These are phyloP conservation scores for Eustalomyia histrio DNA, from an alignment of 2,888 invertebrate genomes.

Conservation along the genomic window DNA sequence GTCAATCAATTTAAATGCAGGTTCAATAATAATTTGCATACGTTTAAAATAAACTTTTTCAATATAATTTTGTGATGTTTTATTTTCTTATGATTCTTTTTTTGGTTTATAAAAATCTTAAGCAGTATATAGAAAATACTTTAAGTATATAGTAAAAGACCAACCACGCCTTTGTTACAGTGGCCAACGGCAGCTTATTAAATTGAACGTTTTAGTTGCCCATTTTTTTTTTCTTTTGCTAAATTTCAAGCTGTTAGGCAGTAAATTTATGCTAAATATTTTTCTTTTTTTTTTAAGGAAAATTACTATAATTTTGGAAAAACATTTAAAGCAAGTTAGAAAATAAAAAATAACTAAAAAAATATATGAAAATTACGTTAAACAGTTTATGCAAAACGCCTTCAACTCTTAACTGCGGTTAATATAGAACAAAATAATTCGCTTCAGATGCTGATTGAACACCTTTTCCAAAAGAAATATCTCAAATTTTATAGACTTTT, in stretches of 20 bases:
- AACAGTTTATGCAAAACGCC: constrained; percentile 55
- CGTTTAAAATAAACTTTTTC: constrained; percentile 61
- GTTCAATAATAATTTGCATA: constrained; percentile 74
- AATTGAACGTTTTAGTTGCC: constrained; percentile 53
- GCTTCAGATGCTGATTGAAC: too few species aligned
- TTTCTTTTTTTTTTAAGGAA: constrained; percentile 38
- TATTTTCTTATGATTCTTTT: constrained; percentile 43
- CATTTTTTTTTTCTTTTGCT: constrained; percentile 28
- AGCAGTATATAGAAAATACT: constrained; percentile 60
- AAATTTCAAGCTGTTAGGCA: constrained; percentile 62
- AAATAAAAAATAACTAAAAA: constrained; percentile 42
- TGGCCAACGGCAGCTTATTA: constrained; percentile 70
- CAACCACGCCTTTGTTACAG: constrained; percentile 70
- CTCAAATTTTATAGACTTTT: too few species aligned
- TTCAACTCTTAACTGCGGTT: constrained; percentile 32
- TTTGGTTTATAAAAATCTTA: constrained; percentile 41
- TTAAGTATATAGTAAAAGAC: constrained; percentile 58
- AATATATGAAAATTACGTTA: constrained; percentile 65
- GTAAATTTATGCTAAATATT: constrained; percentile 50
- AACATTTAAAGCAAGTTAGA: constrained; percentile 42
- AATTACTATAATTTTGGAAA: constrained; percentile 62
- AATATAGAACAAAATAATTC: too few species aligned
- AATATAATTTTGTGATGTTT: constrained; percentile 47
- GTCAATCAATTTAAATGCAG: constrained; percentile 73
- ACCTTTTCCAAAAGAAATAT: too few species aligned